phyloP scores from a whole-genome alignment of 2,113 vertebrate genomes.

The Rhodinocichla rosea region DNA sequence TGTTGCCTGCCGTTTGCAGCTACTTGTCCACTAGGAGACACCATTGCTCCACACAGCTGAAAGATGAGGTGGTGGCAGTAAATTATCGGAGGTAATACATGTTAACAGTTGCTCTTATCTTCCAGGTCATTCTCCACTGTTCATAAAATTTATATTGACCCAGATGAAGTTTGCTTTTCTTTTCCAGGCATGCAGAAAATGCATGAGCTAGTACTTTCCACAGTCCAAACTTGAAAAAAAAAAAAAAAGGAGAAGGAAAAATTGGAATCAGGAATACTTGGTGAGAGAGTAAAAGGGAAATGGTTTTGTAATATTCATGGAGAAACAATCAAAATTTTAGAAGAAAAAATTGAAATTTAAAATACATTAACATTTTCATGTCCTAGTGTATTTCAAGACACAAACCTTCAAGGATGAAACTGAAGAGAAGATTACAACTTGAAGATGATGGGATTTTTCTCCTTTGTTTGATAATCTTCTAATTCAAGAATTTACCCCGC shows the following conservation, averaged over 20 bases:
- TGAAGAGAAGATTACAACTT: not conserved
- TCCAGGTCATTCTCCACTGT: not conserved
- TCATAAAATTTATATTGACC: not conserved
- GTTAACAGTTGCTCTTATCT: not conserved
- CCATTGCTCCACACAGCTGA: not conserved
- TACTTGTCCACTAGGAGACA: constrained; percentile 16
- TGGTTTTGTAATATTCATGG: not conserved
- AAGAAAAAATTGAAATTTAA: not conserved
- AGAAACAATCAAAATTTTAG: not conserved
- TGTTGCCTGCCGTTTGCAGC: not conserved
- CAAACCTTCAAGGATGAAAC: not conserved
- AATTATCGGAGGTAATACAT: not conserved
- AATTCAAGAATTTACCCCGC: not conserved
- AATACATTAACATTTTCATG: not conserved
- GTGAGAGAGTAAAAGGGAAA: not conserved
- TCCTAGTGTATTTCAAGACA: not conserved
- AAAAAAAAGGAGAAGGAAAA: not conserved
- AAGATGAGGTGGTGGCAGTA: not conserved
- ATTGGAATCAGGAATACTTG: not conserved
- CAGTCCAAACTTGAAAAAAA: not conserved
- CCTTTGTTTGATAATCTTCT: not conserved
- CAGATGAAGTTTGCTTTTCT: not conserved
- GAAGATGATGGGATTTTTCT: not conserved
- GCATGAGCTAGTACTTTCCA: not conserved
- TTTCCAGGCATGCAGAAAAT: not conserved